phyloP scores from a whole-genome alignment of 1,140 invertebrate species.

The Apis florea region DNA sequence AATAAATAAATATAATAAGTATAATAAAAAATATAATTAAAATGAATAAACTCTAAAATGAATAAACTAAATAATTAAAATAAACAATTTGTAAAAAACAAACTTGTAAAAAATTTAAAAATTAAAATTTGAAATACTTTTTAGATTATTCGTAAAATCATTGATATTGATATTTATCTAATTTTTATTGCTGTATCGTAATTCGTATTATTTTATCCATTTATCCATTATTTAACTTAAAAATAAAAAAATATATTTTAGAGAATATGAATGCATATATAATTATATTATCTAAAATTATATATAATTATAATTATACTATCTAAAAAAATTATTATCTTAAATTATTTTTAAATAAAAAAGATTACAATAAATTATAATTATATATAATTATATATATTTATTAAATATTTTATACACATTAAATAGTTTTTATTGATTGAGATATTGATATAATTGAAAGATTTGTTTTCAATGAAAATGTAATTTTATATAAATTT shows the following conservation, averaged over 20 bases:
- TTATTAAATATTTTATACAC: no score
- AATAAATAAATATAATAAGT: neutral
- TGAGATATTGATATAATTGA: neutral
- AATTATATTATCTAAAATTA: neutral
- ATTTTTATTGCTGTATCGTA: neutral
- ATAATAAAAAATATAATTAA: neutral
- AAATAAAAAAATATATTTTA: neutral
- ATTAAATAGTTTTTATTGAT: conserved; percentile 7
- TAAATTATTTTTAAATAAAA: no score
- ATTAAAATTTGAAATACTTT: no score
- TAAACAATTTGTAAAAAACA: no score
- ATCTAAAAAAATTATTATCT: no score
- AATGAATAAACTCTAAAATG: neutral
- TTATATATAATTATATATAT: neutral
- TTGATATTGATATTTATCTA: no score
- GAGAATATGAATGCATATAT: neutral
- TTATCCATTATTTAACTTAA: accelerated
- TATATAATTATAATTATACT: no score
- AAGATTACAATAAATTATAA: neutral
- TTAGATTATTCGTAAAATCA: no score
- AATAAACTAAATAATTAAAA: no score
- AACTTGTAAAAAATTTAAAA: neutral
- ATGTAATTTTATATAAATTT: neutral
- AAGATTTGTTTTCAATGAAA: conserved; percentile 2
- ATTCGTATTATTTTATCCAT: no score